Evolutionary conservation across 2,113 vertebrate species (phyloP).

Genomic region (Pteronura brasiliensis): DNA sequence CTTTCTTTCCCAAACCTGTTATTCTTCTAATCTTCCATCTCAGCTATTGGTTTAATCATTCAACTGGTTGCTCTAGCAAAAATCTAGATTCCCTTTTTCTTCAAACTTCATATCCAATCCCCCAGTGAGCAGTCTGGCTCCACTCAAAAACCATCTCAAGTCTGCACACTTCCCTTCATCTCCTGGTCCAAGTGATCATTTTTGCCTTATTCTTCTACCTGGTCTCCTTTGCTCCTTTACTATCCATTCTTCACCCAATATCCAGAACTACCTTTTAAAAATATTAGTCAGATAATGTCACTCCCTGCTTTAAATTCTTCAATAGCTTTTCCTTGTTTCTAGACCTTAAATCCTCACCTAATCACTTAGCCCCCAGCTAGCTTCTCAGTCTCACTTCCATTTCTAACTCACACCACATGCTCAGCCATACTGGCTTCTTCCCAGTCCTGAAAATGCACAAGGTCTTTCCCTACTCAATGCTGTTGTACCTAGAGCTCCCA

Average conservation of each 20-base stretch:
- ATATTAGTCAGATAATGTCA: not conserved
- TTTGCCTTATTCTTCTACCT: not conserved
- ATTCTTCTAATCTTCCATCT: not conserved
- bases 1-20: not conserved
- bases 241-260: not conserved
- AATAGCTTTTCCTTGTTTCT: not conserved
- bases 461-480: not conserved
- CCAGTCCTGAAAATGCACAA: not conserved
- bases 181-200: not conserved
- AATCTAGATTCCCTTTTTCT: not conserved
- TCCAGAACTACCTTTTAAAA: not conserved
- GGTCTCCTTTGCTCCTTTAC: not conserved
- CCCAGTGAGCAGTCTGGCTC: not conserved
- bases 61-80: not conserved
- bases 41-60: not conserved
- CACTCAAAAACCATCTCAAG: not conserved
- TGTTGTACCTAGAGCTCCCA: not conserved
- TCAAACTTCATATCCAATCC: not conserved
- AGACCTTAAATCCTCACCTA: not conserved
- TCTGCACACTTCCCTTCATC: not conserved
- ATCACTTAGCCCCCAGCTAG: not conserved
- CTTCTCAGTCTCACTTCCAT: not conserved
- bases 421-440: not conserved
- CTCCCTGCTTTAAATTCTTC: not conserved
- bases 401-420: not conserved